Percentiles rank a stretch among this genome's conserved stretches.
Evolutionary conservation across 2,888 invertebrate species (phyloP).

Genomic region (Drosophila melanocephala): DNA sequence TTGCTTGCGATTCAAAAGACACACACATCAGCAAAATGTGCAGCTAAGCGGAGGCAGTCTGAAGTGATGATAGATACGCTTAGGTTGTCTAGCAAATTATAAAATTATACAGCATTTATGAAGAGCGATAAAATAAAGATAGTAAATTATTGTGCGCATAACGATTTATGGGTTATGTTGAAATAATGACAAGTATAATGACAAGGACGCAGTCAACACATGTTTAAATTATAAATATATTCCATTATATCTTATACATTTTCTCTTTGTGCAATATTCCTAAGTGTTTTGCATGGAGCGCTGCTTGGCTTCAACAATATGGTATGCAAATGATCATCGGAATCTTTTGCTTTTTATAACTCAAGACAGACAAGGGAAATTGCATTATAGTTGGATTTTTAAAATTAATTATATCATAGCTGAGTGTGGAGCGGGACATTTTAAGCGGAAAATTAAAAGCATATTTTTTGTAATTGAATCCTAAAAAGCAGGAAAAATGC

Average conservation of each 20-base stretch:
- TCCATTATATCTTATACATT: not conserved
- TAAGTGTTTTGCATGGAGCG: not conserved
- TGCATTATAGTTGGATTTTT: not conserved
- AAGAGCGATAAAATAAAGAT: not conserved
- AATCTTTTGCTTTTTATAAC: not conserved
- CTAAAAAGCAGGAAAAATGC: not conserved
- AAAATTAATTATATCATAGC: not conserved
- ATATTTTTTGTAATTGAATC: not conserved
- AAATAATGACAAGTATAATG: not conserved
- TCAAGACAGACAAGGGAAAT: not conserved
- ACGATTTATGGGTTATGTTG: not conserved
- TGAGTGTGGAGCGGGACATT: too few species aligned
- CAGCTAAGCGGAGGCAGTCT: constrained; percentile 30
- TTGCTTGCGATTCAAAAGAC: constrained; percentile 20
- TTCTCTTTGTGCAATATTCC: not conserved
- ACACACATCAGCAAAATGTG: constrained; percentile 23
- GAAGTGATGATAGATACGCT: constrained; percentile 38
- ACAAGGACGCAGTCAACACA: not conserved
- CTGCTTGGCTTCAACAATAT: not conserved
- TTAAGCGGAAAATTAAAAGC: not conserved
- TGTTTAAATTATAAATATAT: not conserved
- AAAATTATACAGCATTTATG: not conserved
- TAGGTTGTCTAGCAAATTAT: constrained; percentile 16
- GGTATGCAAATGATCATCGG: not conserved
- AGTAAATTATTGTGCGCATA: not conserved